A percentile compares a stretch with the other conserved stretches of the same genome.
Conservation (phyloP, 2,797 vertebrate species). For the Sebastes glaucus region DNA sequence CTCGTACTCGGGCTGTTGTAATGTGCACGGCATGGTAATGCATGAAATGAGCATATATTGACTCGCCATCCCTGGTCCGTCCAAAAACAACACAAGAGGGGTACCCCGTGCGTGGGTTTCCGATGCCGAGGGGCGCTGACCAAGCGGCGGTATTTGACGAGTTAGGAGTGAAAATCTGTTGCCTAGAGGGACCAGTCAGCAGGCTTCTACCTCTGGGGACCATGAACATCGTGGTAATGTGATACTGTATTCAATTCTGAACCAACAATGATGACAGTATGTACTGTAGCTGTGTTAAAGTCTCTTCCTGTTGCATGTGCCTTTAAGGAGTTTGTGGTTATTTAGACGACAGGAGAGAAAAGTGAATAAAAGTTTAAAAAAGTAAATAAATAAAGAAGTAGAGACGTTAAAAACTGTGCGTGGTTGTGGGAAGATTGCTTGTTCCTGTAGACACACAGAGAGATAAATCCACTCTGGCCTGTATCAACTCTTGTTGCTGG, state of each 20-base stretch:
- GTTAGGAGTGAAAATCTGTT: too few species aligned
- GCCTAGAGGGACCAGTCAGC: neutral
- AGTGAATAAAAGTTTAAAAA: neutral
- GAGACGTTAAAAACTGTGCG: neutral
- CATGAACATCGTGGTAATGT: neutral
- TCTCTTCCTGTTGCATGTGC: too few species aligned
- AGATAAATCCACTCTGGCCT: conserved; percentile 72
- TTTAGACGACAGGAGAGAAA: neutral
- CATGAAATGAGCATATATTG: too few species aligned
- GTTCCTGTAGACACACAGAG: conserved; percentile 49
- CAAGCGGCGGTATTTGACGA: too few species aligned
- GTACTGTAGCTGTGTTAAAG: neutral
- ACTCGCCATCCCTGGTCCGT: too few species aligned
- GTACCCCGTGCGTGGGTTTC: too few species aligned
- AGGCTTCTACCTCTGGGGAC: neutral
- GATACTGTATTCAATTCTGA: neutral
- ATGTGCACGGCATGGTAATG: too few species aligned
- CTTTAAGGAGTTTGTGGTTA: neutral
- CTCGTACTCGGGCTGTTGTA: too few species aligned
- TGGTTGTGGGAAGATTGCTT: conserved; percentile 35
- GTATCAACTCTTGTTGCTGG: conserved; percentile 76
- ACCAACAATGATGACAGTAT: neutral
- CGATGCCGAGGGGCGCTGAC: too few species aligned
- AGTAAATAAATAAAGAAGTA: neutral
- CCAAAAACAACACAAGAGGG: too few species aligned